phyloP scores from a whole-genome alignment of 2,888 invertebrate genomes.

The Bimastos eiseni region DNA sequence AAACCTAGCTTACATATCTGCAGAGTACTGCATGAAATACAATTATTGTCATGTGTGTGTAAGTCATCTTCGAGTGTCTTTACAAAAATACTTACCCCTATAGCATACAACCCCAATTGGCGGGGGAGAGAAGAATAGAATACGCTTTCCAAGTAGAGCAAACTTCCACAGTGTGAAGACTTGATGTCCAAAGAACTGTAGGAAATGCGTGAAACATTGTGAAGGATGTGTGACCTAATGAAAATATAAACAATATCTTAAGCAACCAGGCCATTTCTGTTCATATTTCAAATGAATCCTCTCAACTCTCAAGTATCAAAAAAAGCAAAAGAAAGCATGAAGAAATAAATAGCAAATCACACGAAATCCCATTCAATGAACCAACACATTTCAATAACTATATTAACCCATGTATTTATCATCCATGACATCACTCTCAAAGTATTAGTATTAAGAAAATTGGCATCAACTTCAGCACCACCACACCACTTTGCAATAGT shows the following conservation, averaged over 20 bases:
- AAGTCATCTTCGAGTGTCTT: neutral
- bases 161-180: conserved; percentile 63
- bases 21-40: neutral
- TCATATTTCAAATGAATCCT: neutral
- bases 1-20: neutral
- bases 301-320: neutral
- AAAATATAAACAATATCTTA: neutral
- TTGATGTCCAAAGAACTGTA: conserved; percentile 61
- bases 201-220: conserved; percentile 62
- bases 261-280: neutral
- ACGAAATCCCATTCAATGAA: neutral
- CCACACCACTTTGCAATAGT: neutral
- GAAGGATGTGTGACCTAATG: conserved; percentile 62
- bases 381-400: no score
- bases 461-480: no score
- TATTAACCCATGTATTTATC: no score
- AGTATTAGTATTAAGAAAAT: no score
- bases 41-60: neutral
- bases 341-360: neutral
- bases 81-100: conserved; percentile 52
- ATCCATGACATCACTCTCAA: no score
- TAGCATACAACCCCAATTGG: conserved; percentile 63
- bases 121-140: conserved; percentile 63
- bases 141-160: conserved; percentile 59
- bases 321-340: neutral